Evolutionary conservation across 1,140 invertebrate genomes (phyloP).

Genomic region (Brachionus sp.): DNA sequence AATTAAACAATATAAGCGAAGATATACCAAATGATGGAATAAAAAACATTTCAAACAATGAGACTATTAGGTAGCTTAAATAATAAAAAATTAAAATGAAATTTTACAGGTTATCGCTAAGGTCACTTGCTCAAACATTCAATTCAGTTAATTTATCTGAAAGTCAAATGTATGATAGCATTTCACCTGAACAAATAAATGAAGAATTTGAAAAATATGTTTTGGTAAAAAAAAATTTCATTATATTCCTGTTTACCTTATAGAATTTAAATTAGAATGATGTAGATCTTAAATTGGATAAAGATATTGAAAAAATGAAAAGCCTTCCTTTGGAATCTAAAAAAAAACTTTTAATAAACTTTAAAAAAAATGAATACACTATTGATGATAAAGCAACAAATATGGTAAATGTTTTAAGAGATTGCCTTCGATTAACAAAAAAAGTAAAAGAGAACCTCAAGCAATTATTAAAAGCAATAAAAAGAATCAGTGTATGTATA

Average conservation of each 20-base stretch:
- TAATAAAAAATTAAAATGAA: background rate
- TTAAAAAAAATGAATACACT: conserved; percentile 29
- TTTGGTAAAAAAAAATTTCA: background rate
- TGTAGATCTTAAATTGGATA: conserved; percentile 15
- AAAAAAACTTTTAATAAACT: conserved; percentile 35
- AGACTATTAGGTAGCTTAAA: background rate
- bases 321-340: background rate
- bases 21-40: background rate
- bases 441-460: conserved; percentile 38
- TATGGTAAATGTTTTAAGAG: background rate
- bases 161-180: conserved; percentile 8
- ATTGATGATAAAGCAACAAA: conserved; percentile 31
- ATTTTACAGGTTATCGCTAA: background rate
- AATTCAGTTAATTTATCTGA: background rate
- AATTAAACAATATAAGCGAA: background rate
- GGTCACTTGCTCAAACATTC: background rate
- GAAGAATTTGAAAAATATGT: conserved; percentile 45
- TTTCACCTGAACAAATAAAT: conserved; percentile 30
- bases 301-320: conserved; percentile 33
- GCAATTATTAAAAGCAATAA: background rate
- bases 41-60: background rate
- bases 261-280: background rate
- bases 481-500: conserved; percentile 38
- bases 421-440: background rate
- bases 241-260: background rate